Conservation (phyloP, 2,113 vertebrate genomes). For the Microtus pennsylvanicus region DNA sequence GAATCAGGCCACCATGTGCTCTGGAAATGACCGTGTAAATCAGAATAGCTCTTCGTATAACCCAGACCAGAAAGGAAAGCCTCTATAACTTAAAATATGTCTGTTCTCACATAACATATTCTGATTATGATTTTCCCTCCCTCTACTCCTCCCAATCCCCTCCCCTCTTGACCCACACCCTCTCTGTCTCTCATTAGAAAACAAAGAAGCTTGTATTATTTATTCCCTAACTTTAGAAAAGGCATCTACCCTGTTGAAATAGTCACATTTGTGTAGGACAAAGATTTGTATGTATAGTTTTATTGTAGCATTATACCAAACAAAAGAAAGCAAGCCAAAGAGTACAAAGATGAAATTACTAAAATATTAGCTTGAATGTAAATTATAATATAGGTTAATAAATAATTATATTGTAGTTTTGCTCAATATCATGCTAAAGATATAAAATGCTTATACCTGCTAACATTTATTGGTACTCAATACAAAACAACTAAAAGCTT, state of each 20-base stretch:
- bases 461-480: background rate
- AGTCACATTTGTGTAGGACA: background rate
- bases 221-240: background rate
- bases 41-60: background rate
- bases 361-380: background rate
- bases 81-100: background rate
- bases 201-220: background rate
- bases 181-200: background rate
- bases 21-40: background rate
- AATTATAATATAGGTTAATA: background rate
- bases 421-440: background rate
- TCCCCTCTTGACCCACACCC: background rate
- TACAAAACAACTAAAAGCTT: background rate
- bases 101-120: background rate
- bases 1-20: background rate
- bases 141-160: background rate
- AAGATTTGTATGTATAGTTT: background rate
- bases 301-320: background rate
- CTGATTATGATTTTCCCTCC: background rate
- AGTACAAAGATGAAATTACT: background rate
- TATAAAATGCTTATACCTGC: background rate
- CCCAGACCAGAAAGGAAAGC: background rate
- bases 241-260: background rate
- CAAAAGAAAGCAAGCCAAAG: background rate
- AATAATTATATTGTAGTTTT: background rate